Conservation (phyloP, 2,888 invertebrate genomes). For the Lymantria dispar region DNA sequence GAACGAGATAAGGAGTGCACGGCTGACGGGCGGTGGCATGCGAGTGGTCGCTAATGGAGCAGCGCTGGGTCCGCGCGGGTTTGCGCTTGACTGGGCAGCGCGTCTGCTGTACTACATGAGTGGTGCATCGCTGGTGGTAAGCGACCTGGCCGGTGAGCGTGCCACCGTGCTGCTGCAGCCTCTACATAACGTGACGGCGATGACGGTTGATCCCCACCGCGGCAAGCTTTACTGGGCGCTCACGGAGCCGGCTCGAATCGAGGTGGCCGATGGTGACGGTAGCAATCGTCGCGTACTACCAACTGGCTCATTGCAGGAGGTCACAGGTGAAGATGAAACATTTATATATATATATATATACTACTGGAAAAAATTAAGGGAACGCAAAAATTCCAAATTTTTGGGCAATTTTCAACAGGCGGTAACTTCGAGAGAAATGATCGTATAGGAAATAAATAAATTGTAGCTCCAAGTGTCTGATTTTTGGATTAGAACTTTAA, state of each 20-base stretch:
- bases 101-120: conserved; percentile 88
- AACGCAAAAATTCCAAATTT: too few species aligned
- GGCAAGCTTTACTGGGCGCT: conserved; percentile 83
- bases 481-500: too few species aligned
- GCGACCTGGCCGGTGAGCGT: conserved; percentile 88
- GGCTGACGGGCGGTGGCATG: conserved; percentile 83
- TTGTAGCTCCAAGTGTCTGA: too few species aligned
- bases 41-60: conserved; percentile 85
- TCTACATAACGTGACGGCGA: conserved; percentile 83
- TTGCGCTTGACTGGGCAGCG: conserved; percentile 93
- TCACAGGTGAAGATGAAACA: conserved; percentile 3
- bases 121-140: conserved; percentile 84
- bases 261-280: conserved; percentile 86
- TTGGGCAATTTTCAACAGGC: too few species aligned
- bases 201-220: conserved; percentile 87
- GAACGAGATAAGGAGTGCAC: conserved; percentile 87
- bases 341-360: too few species aligned
- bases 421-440: too few species aligned
- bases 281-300: conserved; percentile 57
- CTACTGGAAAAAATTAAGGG: too few species aligned
- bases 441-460: too few species aligned
- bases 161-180: conserved; percentile 83
- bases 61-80: conserved; percentile 84
- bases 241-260: conserved; percentile 71
- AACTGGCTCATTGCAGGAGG: conserved; percentile 59